Conservation (phyloP, 2,888 invertebrate genomes). For the Argyresthia goedartella region DNA sequence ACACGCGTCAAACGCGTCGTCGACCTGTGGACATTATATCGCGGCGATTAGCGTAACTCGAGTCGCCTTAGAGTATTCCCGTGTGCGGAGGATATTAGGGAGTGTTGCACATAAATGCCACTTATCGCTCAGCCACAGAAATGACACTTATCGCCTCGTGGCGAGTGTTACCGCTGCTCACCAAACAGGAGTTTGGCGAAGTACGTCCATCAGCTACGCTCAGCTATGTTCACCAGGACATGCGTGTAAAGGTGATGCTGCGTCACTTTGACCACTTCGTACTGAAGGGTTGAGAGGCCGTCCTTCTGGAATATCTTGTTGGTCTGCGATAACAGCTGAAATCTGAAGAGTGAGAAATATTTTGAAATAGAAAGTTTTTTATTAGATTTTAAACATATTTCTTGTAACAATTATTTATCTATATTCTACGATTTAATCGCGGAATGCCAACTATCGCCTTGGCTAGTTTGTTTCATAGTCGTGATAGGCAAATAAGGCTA, state of each 20-base stretch:
- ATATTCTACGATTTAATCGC: background rate
- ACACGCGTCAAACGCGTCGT: no score
- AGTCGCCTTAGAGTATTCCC: no score
- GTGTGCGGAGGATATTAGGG: no score
- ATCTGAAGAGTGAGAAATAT: conserved; percentile 67
- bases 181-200: conserved; percentile 68
- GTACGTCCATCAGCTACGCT: conserved; percentile 78
- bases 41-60: no score
- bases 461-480: background rate
- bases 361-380: background rate
- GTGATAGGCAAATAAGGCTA: background rate
- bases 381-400: background rate
- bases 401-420: no score
- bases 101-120: no score
- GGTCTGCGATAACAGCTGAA: conserved; percentile 87
- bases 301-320: conserved; percentile 87
- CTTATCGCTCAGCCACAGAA: no score
- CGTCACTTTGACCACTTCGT: conserved; percentile 77
- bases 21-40: no score
- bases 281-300: conserved; percentile 88
- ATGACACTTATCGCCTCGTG: background rate
- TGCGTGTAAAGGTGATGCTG: conserved; percentile 85
- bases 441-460: background rate
- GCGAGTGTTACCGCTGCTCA: conserved; percentile 11
- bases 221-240: conserved; percentile 81